Conservation (phyloP, 2,888 invertebrate species). For the Gymnoscelis rufifasciata region DNA sequence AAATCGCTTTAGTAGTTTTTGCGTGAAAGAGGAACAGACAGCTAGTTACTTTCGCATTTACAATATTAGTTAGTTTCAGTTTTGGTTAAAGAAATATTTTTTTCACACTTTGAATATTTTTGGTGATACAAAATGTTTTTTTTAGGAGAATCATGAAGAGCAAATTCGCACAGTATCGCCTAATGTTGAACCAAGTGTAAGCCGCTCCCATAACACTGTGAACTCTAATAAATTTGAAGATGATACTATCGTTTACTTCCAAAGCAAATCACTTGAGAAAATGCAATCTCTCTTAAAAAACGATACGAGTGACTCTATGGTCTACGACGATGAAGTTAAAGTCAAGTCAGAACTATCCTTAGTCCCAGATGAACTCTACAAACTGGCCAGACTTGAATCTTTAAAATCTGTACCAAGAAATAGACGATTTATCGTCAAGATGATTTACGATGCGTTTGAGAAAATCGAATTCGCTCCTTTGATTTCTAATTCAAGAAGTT, state of each 20-base stretch:
- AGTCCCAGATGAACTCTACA: conserved; percentile 41
- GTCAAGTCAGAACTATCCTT: conserved; percentile 39
- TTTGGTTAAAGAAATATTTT: too few relatives aligned
- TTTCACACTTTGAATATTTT: too few relatives aligned
- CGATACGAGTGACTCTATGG: neutral
- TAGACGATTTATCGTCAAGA: conserved; percentile 44
- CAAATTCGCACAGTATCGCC: conserved; percentile 56
- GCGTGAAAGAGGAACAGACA: too few relatives aligned
- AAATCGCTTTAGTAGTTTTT: too few relatives aligned
- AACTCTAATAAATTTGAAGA: neutral
- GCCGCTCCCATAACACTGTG: neutral
- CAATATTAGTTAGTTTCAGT: too few relatives aligned
- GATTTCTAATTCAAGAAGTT: neutral
- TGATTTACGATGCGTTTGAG: conserved; percentile 45
- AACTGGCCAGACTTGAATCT: conserved; percentile 31
- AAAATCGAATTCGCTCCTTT: conserved; percentile 22
- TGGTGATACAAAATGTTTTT: too few relatives aligned
- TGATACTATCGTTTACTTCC: neutral
- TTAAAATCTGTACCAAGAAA: conserved; percentile 31
- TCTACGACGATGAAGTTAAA: conserved; percentile 5
- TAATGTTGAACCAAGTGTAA: too few relatives aligned
- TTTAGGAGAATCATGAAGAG: conserved; percentile 54
- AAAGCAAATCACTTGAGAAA: neutral
- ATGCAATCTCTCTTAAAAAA: neutral
- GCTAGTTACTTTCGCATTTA: too few relatives aligned